A percentile compares a stretch with the other conserved stretches of the same genome.
These are phyloP conservation scores for Pachyramphus minor DNA, from an alignment of 2,113 vertebrate genomes.

Conservation along the genomic window DNA sequence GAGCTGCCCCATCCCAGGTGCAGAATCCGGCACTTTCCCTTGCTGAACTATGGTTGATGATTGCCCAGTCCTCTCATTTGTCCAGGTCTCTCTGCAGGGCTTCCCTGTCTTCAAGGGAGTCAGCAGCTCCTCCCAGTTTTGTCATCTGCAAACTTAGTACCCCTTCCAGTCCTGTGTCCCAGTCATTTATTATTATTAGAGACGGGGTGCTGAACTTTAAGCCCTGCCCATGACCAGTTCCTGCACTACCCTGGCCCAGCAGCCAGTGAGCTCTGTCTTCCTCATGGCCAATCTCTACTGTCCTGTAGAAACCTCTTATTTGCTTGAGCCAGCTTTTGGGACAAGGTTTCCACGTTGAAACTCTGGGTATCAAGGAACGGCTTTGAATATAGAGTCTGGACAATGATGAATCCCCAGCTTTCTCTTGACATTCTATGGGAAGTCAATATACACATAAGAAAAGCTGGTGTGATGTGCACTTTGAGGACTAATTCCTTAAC, in stretches of 20 bases:
- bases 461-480: background rate
- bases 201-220: background rate
- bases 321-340: background rate
- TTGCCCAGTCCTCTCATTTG: no score
- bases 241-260: background rate
- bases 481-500: background rate
- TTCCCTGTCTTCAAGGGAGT: no score
- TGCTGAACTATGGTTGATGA: no score
- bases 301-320: background rate
- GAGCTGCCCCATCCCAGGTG: no score
- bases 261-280: background rate
- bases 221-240: background rate
- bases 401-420: background rate
- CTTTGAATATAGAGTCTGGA: background rate
- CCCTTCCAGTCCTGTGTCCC: no score
- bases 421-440: background rate
- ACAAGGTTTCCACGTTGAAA: background rate
- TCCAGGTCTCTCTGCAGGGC: no score
- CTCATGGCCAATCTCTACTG: background rate
- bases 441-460: background rate
- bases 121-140: no score
- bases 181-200: no score
- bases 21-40: no score
- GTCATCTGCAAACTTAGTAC: no score
- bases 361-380: fast-evolving